Base-by-base conservation (phyloP, 2,797 vertebrate species). In the Enteromius fasciolatus region DNA sequence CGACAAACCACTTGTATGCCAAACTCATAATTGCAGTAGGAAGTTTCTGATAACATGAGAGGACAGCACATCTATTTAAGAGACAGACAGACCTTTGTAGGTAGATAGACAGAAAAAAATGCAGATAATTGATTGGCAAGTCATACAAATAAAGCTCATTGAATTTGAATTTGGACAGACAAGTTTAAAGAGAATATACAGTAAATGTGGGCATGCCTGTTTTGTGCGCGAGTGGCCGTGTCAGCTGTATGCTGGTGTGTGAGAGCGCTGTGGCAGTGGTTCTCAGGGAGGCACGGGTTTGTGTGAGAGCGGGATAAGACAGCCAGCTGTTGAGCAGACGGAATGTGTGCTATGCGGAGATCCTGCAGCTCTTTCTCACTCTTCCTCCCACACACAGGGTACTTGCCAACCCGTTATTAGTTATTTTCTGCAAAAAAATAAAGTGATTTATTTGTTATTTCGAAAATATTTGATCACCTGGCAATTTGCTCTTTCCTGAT, bases 281-380 rank as follows among this genome's bases (percentile, higher is more conserved):
- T 92, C 91, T 93, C 90, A 88, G 89, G 90, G 89, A 88, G 86
- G 87, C 88, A 85, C 87, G 87, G 82, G 84, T 87, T 86, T 92
- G 92, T 82, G 74, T 78, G 92, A 91, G 90, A 91, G 83, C 85
- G 85, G 91, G 92, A 92, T 93, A 90, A 91, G 89, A 84, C 83
- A 83, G 88, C 84, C 92, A 94, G 92, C 93, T 94, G 93, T 91
- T 85, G 89, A 90, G 84, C 93, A 93, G 92, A 93, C 92, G 92
- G 90, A 90, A 89, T 87, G 87, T 87, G 89, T 90, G 87, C 84
- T 83, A 89, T 92, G 91, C 83, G 86, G 89, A 91, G 89, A 89
- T 83, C 82, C 48, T 76, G 80, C 70, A 54, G 31, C 31, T 75
- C 33, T 52, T 61, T 70, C 61, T 63, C 64, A 12, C 25, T 36